Conservation (phyloP, 2,888 invertebrate species). For the Sarcophaga rosellei region DNA sequence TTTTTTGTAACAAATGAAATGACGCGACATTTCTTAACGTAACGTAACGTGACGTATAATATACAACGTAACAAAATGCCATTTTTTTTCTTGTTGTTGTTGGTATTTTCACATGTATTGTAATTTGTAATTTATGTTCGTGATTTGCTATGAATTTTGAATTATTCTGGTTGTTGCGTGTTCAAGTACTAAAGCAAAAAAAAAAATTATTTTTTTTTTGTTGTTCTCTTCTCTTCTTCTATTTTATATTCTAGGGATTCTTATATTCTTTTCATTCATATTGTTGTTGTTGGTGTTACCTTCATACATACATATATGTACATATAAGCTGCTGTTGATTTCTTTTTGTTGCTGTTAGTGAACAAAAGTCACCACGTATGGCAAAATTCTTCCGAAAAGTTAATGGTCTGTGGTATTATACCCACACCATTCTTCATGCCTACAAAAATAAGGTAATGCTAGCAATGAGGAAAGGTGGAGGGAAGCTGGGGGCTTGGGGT, state of each 20-base stretch:
- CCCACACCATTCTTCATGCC: not conserved
- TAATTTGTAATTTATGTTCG: conserved; percentile 68
- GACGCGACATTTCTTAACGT: conserved; percentile 23
- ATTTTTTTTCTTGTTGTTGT: not conserved
- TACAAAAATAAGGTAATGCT: not conserved
- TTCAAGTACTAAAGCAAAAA: conserved; percentile 54
- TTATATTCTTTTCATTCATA: not conserved
- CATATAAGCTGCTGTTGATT: not conserved
- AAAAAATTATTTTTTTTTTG: not conserved
- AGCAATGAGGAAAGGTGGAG: not conserved
- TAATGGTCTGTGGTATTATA: conserved; percentile 53
- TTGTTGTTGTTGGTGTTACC: not conserved
- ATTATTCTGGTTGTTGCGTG: conserved; percentile 61
- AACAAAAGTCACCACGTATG: conserved; percentile 56
- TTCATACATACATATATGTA: not conserved
- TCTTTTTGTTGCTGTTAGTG: not conserved
- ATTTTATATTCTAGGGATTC: conserved; percentile 30
- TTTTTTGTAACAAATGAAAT: not conserved
- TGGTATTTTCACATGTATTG: conserved; percentile 63
- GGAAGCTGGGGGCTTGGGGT: not conserved
- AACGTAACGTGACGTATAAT: conserved; percentile 31
- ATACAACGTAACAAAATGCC: conserved; percentile 7
- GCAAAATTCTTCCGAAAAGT: conserved; percentile 60
- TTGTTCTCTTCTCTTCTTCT: too few relatives aligned
- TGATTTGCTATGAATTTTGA: conserved; percentile 68